Conservation (phyloP, 2,113 vertebrate genomes). For the Agapornis roseicollis region DNA sequence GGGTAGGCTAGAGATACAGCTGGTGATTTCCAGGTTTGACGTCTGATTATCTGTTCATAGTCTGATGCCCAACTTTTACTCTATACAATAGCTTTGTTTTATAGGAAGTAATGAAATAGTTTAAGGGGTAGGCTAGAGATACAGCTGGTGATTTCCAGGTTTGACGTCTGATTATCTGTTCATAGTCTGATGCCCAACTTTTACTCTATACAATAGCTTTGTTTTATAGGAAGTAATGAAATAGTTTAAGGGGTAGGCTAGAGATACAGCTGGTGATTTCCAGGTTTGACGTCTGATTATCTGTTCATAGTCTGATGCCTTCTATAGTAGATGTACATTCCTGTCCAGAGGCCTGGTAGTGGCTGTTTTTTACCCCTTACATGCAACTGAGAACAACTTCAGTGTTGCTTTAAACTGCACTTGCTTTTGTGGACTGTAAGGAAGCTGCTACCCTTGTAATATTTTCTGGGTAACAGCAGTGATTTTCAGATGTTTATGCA, state of each 20-base stretch:
- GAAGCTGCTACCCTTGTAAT: neutral
- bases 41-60: neutral
- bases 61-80: neutral
- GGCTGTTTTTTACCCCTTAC: neutral
- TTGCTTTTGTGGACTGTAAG: neutral
- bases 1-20: neutral
- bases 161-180: neutral
- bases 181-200: neutral
- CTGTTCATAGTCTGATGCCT: neutral
- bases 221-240: neutral
- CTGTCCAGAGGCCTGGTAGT: neutral
- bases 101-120: neutral
- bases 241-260: neutral
- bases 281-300: neutral
- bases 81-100: neutral
- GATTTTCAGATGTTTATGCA: neutral
- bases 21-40: neutral
- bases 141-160: neutral
- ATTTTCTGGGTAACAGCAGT: neutral
- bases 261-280: neutral
- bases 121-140: neutral
- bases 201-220: neutral
- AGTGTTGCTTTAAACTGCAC: neutral
- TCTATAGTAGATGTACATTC: neutral
- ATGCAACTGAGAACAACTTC: neutral